Evolutionary conservation across 2,113 vertebrate genomes (phyloP).

Genomic region (Smithornis capensis): DNA sequence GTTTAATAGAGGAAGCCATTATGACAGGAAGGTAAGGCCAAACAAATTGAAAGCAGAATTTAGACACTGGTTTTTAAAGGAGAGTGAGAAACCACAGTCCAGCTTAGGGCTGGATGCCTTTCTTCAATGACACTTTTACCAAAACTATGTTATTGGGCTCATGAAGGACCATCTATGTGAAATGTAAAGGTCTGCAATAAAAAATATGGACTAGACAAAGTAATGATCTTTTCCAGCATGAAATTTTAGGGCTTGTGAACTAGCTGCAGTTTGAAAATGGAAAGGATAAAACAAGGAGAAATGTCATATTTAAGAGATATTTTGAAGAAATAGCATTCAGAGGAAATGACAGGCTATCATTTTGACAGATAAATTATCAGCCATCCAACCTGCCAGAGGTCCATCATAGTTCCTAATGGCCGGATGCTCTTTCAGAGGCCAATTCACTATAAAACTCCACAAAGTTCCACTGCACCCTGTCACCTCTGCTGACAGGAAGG

Average conservation of each 20-base stretch:
- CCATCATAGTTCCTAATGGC: not conserved
- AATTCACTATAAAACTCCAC: not conserved
- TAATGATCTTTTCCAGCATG: not conserved
- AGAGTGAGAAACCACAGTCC: not conserved
- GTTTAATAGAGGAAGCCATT: not conserved
- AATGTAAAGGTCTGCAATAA: not conserved
- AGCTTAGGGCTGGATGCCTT: not conserved
- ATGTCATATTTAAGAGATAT: not conserved
- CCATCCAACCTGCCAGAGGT: not conserved
- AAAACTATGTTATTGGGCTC: not conserved
- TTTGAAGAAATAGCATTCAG: not conserved
- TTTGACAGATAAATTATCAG: not conserved
- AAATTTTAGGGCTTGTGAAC: not conserved
- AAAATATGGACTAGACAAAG: not conserved
- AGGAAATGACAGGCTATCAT: not conserved
- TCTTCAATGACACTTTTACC: not conserved
- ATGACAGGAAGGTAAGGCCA: not conserved
- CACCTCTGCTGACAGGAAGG: not conserved
- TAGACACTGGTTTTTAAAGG: not conserved
- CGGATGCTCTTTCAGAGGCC: not conserved
- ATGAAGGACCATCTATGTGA: not conserved
- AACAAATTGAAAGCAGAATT: not conserved
- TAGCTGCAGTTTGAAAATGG: not conserved
- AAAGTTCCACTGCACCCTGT: not conserved
- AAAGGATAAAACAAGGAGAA: not conserved